Base-by-base conservation (phyloP, 2,797 vertebrate species). In the Phataginus tricuspis region DNA sequence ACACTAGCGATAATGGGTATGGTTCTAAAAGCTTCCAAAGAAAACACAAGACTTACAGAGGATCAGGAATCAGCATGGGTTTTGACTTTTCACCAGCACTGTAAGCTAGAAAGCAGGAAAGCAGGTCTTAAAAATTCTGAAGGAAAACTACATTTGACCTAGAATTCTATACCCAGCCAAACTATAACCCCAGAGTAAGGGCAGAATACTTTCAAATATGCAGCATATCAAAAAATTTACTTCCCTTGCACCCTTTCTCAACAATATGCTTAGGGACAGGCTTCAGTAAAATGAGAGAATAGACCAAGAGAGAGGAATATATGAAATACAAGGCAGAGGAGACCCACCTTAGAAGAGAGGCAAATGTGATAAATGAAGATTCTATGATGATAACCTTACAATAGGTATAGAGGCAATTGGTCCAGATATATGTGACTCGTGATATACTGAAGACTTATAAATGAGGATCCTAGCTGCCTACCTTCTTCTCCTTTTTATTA, bases 101-200 rank as follows among this genome's bases (percentile, higher is more conserved):
- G 10, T 53, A 90, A 75, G 25, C 21, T 57, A 64, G 37, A 83
- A 82, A 66, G 39, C 68, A 95, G n/a, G n/a, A 15, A 64, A n/a
- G 18, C 31, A 82, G 15, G 6, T 51, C 29, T 64, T 34, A 74
- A 91, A 86, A 34, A 86, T 74, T 45, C 63, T 71, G 53, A 91
- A 71, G 25, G 39, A 84, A 91, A 83, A 86, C 78, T 78, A 80
- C 74, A 53, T 84, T 91, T 23, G 42, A 74, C 55, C 2, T 79
- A 34, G 64, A 93, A 94, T 90, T 94, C n/a, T 61, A 71, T 79
- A 63, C 23, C 63, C 34, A 83, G 34, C 51, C 61, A 83, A 90
- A 86, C 27, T 92, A 66, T 80, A 53, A 90, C 7, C 23, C 27
- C 42, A 13, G 45, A 49, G 25, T 29, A 53, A 96, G 53, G 45